Conservation (phyloP, 1,140 invertebrate species). For the Calephelis nemesis region DNA sequence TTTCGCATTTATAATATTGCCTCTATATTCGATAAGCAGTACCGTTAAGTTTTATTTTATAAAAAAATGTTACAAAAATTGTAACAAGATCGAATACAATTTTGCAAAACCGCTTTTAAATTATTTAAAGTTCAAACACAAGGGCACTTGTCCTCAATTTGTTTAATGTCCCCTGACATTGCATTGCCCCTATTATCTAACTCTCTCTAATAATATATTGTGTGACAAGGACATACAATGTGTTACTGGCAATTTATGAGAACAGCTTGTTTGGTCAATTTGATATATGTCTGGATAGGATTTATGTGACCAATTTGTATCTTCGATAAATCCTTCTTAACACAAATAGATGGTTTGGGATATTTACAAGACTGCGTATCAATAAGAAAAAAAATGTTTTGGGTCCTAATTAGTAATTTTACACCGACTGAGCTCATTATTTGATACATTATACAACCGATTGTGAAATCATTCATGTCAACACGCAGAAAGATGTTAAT, state of each 20-base stretch:
- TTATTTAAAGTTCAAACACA: constrained; percentile 9
- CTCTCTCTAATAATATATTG: constrained; percentile 9
- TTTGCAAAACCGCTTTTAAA: neutral
- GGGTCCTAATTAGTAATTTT: no score
- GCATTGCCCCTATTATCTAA: constrained; percentile 1
- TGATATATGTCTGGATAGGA: constrained; percentile 3
- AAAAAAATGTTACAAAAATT: no score
- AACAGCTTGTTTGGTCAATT: constrained; percentile 6
- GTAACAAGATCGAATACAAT: no score
- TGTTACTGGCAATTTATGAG: constrained; percentile 7
- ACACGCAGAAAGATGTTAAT: no score
- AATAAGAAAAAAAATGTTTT: no score
- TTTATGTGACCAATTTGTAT: constrained; percentile 7
- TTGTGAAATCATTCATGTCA: no score
- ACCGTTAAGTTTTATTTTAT: no score
- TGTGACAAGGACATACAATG: constrained; percentile 1
- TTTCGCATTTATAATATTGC: no score
- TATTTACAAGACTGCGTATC: neutral
- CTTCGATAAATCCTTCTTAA: constrained; percentile 6
- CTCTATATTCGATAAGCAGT: no score
- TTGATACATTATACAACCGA: no score
- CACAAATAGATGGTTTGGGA: neutral
- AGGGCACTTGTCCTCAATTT: constrained; percentile 7
- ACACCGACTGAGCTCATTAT: no score
- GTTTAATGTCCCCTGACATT: constrained; percentile 11